Percentiles rank a stretch among this genome's conserved stretches.
These are phyloP conservation scores for Oxygymnocypris stewartii DNA, from an alignment of 2,113 vertebrate species.

Conservation along the genomic window DNA sequence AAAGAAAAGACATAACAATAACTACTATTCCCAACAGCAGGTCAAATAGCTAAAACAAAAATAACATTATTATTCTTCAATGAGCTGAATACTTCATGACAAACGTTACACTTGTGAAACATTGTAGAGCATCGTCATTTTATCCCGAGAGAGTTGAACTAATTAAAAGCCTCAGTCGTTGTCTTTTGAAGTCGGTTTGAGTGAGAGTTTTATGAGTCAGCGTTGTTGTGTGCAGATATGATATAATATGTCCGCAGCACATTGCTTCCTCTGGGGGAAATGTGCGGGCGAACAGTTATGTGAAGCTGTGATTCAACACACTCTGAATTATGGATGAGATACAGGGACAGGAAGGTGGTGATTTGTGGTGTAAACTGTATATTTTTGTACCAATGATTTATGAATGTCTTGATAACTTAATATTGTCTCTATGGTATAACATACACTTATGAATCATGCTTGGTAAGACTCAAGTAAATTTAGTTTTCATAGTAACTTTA, in stretches of 20 bases:
- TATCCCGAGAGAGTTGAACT: neutral
- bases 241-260: neutral
- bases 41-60: neutral
- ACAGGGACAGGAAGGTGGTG: neutral
- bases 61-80: neutral
- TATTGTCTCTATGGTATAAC: neutral
- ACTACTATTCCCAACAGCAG: neutral
- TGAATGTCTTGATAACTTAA: neutral
- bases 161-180: neutral
- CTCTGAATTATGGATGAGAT: slow-evolving; percentile 15
- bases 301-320: slow-evolving; percentile 4
- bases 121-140: neutral
- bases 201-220: neutral
- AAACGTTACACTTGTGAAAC: neutral
- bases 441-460: neutral
- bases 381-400: neutral
- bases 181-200: slow-evolving; percentile 17
- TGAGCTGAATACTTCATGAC: neutral
- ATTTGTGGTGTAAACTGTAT: neutral
- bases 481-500: neutral
- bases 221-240: neutral
- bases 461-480: neutral
- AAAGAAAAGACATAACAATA: neutral
- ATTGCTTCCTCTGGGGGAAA: neutral
- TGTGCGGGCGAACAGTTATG: slow-evolving; percentile 3